phyloP scores from a whole-genome alignment of 2,113 vertebrate genomes.

The Calyptomena viridis region DNA sequence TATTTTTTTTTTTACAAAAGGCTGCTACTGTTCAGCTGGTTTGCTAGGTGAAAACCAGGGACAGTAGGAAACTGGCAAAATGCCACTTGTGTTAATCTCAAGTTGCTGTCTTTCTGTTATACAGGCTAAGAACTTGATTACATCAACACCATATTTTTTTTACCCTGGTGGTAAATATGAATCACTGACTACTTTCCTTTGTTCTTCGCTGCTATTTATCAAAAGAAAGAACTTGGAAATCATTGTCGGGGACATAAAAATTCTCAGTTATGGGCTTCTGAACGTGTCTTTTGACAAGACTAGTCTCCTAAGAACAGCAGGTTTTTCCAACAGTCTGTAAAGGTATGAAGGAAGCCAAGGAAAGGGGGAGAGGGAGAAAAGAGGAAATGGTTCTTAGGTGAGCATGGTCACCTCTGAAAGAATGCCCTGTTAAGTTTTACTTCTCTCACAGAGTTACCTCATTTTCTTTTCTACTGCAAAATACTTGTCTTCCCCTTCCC shows the following conservation, averaged over 20 bases:
- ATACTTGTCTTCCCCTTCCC: not conserved
- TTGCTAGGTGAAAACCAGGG: conserved; percentile 36
- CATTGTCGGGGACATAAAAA: not conserved
- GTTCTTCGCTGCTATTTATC: conserved; percentile 62
- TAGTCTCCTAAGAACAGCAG: not conserved
- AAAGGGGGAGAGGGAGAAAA: not conserved
- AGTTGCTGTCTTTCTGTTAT: conserved; percentile 49
- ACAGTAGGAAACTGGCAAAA: not conserved
- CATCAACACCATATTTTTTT: not conserved
- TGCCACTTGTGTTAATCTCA: conserved; percentile 47
- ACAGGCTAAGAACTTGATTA: conserved; percentile 29
- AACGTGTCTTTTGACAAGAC: not conserved
- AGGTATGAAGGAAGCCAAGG: not conserved
- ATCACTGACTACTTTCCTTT: conserved; percentile 45
- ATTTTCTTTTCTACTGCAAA: conserved; percentile 14
- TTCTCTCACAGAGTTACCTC: conserved; percentile 34
- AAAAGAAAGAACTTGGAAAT: conserved; percentile 42
- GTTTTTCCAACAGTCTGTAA: not conserved
- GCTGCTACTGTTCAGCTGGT: conserved; percentile 51
- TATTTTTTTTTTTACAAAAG: conserved; percentile 49
- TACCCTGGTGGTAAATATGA: conserved; percentile 62
- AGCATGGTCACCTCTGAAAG: not conserved
- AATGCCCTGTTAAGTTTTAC: not conserved
- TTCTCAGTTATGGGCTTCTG: not conserved
- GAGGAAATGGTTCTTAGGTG: not conserved